Conservation (phyloP, 2,888 invertebrate genomes). For the Augochlorella aurata region DNA sequence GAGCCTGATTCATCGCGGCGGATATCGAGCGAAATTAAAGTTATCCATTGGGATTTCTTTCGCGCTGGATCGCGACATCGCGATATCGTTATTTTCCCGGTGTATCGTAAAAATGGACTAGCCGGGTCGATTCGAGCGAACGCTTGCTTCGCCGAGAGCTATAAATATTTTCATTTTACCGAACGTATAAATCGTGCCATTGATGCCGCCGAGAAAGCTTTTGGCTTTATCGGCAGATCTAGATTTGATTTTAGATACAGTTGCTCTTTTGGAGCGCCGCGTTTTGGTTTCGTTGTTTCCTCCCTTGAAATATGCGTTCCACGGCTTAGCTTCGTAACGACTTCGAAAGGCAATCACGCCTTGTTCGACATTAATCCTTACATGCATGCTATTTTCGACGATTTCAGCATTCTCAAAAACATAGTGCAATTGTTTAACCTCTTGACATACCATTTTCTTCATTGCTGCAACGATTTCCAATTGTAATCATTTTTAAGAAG, state of each 20-base stretch:
- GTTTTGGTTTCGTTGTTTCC: too few relatives aligned
- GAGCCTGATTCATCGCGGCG: slow-evolving; percentile 22
- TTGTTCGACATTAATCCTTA: too few relatives aligned
- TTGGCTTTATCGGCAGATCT: background rate
- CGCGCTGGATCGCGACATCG: background rate
- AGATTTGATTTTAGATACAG: background rate
- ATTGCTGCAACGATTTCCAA: too few relatives aligned
- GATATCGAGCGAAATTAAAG: slow-evolving; percentile 28
- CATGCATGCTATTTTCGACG: too few relatives aligned
- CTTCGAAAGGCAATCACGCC: too few relatives aligned
- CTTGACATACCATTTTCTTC: too few relatives aligned
- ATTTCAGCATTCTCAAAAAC: too few relatives aligned
- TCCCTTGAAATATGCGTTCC: background rate
- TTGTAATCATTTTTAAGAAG: too few relatives aligned
- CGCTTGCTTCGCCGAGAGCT: background rate
- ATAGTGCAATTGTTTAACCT: too few relatives aligned
- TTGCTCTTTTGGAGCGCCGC: too few relatives aligned
- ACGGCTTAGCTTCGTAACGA: too few relatives aligned
- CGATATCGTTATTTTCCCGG: slow-evolving; percentile 1
- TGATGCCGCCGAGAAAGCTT: background rate
- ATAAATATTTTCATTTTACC: background rate
- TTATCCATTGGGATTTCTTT: background rate
- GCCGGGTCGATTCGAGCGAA: background rate
- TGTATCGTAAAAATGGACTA: background rate
- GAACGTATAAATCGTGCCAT: too few relatives aligned